A percentile compares a stretch with the other conserved stretches of the same genome.
These are phyloP conservation scores for Dipodomys ordii DNA, from an alignment of 2,113 vertebrate species.

Conservation along the genomic window DNA sequence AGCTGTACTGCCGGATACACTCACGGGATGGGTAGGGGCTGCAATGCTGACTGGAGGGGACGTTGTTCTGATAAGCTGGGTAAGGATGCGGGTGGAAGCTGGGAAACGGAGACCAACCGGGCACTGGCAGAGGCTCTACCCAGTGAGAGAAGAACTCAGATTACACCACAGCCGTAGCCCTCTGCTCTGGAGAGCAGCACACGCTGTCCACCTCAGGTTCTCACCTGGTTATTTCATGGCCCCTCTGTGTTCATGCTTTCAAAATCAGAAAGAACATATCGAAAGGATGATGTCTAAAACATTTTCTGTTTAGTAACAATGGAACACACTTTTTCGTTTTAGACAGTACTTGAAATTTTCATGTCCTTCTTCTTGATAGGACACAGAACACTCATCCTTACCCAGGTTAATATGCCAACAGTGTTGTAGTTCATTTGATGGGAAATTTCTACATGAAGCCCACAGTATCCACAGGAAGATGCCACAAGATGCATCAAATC, in stretches of 20 bases:
- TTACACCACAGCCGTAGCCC: fast-evolving
- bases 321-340: too few relatives aligned
- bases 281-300: neutral
- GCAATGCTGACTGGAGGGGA: neutral
- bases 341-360: neutral
- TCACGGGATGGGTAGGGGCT: fast-evolving
- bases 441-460: neutral
- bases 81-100: fast-evolving
- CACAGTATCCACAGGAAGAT: neutral
- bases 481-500: neutral
- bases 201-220: neutral
- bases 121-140: neutral
- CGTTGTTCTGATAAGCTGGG: fast-evolving
- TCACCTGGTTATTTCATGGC: neutral
- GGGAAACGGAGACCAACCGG: neutral
- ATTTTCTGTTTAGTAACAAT: neutral
- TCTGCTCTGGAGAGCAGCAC: neutral
- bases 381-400: neutral
- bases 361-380: neutral
- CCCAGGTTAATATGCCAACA: neutral
- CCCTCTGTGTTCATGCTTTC: neutral
- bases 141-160: neutral
- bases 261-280: neutral
- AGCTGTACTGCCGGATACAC: neutral
- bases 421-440: neutral